These are phyloP conservation scores for Camptogramma bilineatum DNA, from an alignment of 2,888 invertebrate genomes.

Conservation along the genomic window DNA sequence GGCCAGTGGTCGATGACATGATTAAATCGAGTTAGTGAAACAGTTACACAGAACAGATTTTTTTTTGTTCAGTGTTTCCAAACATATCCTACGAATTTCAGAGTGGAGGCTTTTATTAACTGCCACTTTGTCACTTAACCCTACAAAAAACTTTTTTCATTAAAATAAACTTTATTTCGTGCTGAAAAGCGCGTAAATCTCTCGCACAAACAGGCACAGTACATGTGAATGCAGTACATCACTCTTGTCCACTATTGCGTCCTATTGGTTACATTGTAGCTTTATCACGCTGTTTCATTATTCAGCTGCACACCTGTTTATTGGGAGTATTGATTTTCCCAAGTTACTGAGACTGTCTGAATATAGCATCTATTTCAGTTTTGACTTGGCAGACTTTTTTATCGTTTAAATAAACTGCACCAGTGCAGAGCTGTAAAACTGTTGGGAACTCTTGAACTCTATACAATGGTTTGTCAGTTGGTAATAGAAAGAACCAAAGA, in stretches of 20 bases:
- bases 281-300: constrained; percentile 39
- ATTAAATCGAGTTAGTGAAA: not conserved
- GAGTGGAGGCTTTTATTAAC: constrained; percentile 9
- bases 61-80: not conserved
- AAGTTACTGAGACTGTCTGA: constrained; percentile 13
- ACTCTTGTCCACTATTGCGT: constrained; percentile 15
- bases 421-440: too few relatives aligned
- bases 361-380: constrained; percentile 7
- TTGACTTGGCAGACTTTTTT: too few relatives aligned
- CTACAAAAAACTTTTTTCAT: constrained; percentile 29
- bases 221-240: constrained; percentile 25
- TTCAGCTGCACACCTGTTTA: constrained; percentile 41
- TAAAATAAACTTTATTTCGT: constrained; percentile 29
- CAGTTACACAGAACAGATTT: not conserved
- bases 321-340: constrained; percentile 40
- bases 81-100: constrained; percentile 10
- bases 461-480: too few relatives aligned
- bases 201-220: constrained; percentile 17
- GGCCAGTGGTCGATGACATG: too few relatives aligned
- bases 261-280: constrained; percentile 33
- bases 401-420: too few relatives aligned
- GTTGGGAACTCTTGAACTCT: too few relatives aligned
- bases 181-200: constrained; percentile 32
- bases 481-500: too few relatives aligned
- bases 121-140: constrained; percentile 14